Evolutionary conservation across 2,888 invertebrate species (phyloP).

Genomic region (Eilema depressum): DNA sequence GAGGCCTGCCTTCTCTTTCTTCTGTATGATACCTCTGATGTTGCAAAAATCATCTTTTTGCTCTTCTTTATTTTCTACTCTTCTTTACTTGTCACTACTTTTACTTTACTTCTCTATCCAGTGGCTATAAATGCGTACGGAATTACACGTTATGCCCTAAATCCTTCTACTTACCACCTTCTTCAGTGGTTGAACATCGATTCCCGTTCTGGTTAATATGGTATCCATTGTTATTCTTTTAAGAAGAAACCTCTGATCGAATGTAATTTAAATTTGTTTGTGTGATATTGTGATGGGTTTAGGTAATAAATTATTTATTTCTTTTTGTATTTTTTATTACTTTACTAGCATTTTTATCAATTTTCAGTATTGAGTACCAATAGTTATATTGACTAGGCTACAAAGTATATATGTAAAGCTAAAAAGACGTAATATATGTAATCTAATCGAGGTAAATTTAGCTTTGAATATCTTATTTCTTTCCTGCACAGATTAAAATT

Average conservation of each 20-base stretch:
- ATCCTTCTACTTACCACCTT: too few relatives aligned
- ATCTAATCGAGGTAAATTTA: too few relatives aligned
- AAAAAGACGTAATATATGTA: too few relatives aligned
- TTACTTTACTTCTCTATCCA: neutral
- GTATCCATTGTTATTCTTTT: neutral
- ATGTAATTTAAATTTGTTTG: constrained; percentile 15
- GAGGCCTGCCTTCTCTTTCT: too few relatives aligned
- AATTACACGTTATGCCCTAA: too few relatives aligned
- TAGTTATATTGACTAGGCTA: too few relatives aligned
- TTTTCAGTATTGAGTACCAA: neutral
- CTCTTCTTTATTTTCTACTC: neutral
- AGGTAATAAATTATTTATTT: constrained; percentile 38
- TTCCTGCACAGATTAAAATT: too few relatives aligned
- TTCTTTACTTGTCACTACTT: neutral
- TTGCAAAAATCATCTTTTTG: too few relatives aligned
- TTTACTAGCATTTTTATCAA: neutral
- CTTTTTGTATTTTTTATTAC: neutral
- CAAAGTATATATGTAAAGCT: too few relatives aligned
- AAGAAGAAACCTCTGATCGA: neutral
- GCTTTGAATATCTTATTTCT: too few relatives aligned
- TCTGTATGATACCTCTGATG: too few relatives aligned
- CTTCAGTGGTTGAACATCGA: neutral
- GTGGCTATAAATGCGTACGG: neutral
- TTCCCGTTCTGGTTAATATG: neutral
- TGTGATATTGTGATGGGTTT: neutral